Evolutionary conservation across 2,797 vertebrate genomes (phyloP).

Genomic region (Triplophysa yarkandensis): DNA sequence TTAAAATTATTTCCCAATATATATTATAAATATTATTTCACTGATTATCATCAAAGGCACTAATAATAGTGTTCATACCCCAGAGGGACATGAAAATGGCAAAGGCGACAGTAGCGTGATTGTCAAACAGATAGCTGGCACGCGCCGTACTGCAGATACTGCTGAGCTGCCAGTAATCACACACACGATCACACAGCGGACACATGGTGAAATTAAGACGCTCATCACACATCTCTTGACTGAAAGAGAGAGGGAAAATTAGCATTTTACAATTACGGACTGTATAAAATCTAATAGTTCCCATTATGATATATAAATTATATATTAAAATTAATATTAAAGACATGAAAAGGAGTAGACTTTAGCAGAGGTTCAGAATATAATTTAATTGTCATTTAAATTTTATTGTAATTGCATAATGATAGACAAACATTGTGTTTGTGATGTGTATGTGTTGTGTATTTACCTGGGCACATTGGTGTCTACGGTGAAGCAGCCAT

Average conservation of each 20-base stretch:
- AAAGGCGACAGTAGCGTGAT: slow-evolving; percentile 92
- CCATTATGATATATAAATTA: background rate
- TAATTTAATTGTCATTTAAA: too few relatives aligned
- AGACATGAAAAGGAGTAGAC: too few relatives aligned
- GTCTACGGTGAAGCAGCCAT: slow-evolving; percentile 92
- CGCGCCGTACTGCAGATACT: slow-evolving; percentile 86
- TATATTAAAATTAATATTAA: too few relatives aligned
- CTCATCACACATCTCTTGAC: slow-evolving; percentile 92
- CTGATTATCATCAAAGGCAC: background rate
- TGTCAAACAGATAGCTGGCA: slow-evolving; percentile 95
- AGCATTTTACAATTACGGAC: background rate
- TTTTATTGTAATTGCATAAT: background rate
- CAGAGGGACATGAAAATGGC: slow-evolving; percentile 98
- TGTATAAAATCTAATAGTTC: background rate
- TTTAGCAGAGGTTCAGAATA: too few relatives aligned
- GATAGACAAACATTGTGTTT: too few relatives aligned
- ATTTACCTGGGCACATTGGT: slow-evolving; percentile 91
- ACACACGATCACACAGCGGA: slow-evolving; percentile 92
- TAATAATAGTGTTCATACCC: slow-evolving; percentile 75
- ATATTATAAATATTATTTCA: background rate
- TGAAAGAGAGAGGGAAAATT: slow-evolving; percentile 63
- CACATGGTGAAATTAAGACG: slow-evolving; percentile 94
- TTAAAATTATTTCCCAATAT: background rate
- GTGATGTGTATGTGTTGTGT: background rate
- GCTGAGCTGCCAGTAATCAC: slow-evolving; percentile 95